Conservation (phyloP, 23 tunicate species). For the Ciona savignyi region DNA sequence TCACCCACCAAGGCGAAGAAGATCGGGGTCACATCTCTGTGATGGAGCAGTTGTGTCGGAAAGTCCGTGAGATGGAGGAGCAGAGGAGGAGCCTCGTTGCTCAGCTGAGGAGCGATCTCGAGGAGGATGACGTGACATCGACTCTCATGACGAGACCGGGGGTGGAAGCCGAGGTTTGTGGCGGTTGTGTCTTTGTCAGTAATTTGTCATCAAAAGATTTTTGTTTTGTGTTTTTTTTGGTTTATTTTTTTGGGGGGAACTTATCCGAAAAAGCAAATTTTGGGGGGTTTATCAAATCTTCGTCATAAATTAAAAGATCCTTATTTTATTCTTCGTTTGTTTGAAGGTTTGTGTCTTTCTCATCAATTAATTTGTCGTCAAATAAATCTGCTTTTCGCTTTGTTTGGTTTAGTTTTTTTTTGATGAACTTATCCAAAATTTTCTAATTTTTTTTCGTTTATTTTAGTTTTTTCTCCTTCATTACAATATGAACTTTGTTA, state of each 20-base stretch:
- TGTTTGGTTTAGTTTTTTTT: too few species aligned
- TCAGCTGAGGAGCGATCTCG: constrained; percentile 70
- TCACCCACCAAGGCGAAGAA: constrained; percentile 83
- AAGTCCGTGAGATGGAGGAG: constrained; percentile 81
- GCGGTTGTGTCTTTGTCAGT: not conserved
- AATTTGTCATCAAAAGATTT: not conserved
- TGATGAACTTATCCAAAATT: too few species aligned
- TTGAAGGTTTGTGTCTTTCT: too few species aligned
- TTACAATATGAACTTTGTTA: too few species aligned
- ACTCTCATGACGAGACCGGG: constrained; percentile 88
- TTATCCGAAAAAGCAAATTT: too few species aligned
- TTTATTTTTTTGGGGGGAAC: not conserved
- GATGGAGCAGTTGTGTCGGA: constrained; percentile 60
- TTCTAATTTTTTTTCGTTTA: too few species aligned
- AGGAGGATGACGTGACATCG: constrained; percentile 92
- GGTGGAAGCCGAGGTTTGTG: constrained; percentile 68
- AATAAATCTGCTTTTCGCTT: too few species aligned
- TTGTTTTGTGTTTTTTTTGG: not conserved
- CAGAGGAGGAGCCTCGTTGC: constrained; percentile 61
- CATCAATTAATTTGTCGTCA: too few species aligned
- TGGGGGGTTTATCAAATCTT: too few species aligned
- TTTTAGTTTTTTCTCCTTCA: too few species aligned
- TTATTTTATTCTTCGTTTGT: too few species aligned
- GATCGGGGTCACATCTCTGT: constrained; percentile 46
- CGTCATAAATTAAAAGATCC: too few species aligned